A percentile compares a stretch with the other conserved stretches of the same genome.
Conservation (phyloP, 2,113 vertebrate species). For the Anser brachyrhynchus region DNA sequence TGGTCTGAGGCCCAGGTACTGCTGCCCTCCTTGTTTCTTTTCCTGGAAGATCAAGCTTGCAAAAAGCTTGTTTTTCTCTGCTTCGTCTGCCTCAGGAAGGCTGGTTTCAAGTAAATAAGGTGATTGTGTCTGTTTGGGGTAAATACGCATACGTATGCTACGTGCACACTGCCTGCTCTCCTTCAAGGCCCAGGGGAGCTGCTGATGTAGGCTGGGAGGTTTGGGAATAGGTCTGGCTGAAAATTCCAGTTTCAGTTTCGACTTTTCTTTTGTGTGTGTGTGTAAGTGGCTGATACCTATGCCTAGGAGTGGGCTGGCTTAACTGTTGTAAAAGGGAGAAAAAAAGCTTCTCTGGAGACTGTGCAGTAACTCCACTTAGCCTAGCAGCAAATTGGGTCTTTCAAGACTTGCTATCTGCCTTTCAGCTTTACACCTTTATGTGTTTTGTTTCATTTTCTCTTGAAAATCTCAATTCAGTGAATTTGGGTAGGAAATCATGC, state of each 20-base stretch:
- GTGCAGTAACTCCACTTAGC: background rate
- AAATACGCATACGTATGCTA: background rate
- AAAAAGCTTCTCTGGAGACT: background rate
- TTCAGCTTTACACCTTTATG: background rate
- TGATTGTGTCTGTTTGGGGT: background rate
- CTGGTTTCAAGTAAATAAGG: background rate
- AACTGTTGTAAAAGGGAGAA: background rate
- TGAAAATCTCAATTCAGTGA: background rate
- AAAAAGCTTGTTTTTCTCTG: background rate
- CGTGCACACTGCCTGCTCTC: background rate
- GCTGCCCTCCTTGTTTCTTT: background rate
- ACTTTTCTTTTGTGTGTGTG: background rate
- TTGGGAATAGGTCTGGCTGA: background rate
- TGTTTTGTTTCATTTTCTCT: background rate
- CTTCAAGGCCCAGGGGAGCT: background rate
- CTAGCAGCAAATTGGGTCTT: background rate
- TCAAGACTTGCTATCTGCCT: background rate
- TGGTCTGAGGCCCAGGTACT: background rate
- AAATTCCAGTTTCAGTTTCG: background rate
- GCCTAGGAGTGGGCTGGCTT: background rate
- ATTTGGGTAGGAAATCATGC: background rate
- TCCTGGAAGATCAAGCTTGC: background rate
- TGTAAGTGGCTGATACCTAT: background rate
- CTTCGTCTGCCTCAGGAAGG: background rate
- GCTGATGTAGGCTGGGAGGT: accelerated